Evolutionary conservation across 1,140 invertebrate species (phyloP), one percentile per base, ranked within the genome.

Genomic region (Diorhabda carinulata): DNA sequence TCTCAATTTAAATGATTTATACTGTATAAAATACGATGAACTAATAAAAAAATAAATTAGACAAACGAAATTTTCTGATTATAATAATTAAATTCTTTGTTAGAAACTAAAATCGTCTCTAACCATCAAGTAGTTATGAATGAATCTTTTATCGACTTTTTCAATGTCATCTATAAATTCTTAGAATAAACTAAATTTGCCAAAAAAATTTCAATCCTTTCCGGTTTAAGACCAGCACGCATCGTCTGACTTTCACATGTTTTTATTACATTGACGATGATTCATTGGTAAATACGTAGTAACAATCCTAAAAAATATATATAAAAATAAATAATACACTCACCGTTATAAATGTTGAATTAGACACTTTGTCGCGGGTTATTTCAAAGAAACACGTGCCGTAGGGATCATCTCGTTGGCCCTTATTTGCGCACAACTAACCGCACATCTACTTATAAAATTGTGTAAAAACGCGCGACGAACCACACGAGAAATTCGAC

Each of bases 181-280:
- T 42, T n/a, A 44, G 60, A 68, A 58, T 41, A 7, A 25, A 10
- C 56, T 3, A 7, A 68, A 25, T 62, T 8, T 42, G 52, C 42
- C 10, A 2, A 57, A 61, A 67, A 68, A 57, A 68, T 59, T 64
- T 64, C 67, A 64, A 68, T 63, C 67, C 67, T 68, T 68, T 68
- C 67, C 67, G 67, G 67, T 59, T 43, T 10, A 56, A 25, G 9
- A 42, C n/a, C 43, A 68, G 6, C 61, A 44, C 57, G 61, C 44
- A 52, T n/a, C 45, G 57, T 41, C 61, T n/a, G 64, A 66, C 67
- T 68, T 68, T 68, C 67, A 68, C 67, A 68, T 68, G 67, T 68
- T 64, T 47, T 63, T 68, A 25, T 25, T 25, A 25, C 67, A 64
- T 58, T 57, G 60, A 25, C 25, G 25, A 68, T 68, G 67, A 68